Evolutionary conservation across 92 coral and sea anemone species (phyloP), one percentile per base, ranked within the genome.

Genomic region (Zoanthus sansibaricus): DNA sequence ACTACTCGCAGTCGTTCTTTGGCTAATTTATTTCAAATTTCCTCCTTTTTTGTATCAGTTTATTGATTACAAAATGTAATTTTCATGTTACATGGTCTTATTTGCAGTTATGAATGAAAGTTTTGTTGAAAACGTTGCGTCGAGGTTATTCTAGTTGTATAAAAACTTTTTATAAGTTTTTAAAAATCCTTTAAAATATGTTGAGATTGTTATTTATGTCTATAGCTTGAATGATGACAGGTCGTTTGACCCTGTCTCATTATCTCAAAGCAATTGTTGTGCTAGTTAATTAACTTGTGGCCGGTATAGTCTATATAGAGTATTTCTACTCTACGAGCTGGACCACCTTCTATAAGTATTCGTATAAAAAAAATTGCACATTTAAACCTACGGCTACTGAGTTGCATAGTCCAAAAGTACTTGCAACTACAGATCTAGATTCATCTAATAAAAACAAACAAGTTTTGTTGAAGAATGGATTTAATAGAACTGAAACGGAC

Each of bases 191-290:
- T 62, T n/a, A 62, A 1, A 59, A n/a, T n/a, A 16, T 10, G 69
- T 17, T n/a, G 18, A 62, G 30, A 58, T n/a, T 58, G 64, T 62
- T 17, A 62, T 17, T 62, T 7, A 44, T 47, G 33, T 75, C 78
- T 75, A 8, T 73, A 6, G 45, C 25, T 20, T 52, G 82, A 49
- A 17, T 76, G 82, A 76, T 54, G 67, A 76, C 16, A 76, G 47
- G 67, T 76, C 67, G 48, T 76, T 51, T 76, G 67, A 76, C 67
- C 67, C 67, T 14, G 21, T 76, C 48, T 76, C 47, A 76, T 16
- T 42, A 47, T n/a, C 6, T 70, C 14, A 70, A n/a, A n/a, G 30
- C 69, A 62, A 9, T 62, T 0, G 30, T 9, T 62, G 30, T 1
- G 6, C 8, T 17, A 62, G 69, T 3, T 7, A 17, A 25, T 3